A percentile compares a stretch with the other conserved stretches of the same genome.
Conservation (phyloP, 2,113 vertebrate species). For the Rhinoderma darwinii region DNA sequence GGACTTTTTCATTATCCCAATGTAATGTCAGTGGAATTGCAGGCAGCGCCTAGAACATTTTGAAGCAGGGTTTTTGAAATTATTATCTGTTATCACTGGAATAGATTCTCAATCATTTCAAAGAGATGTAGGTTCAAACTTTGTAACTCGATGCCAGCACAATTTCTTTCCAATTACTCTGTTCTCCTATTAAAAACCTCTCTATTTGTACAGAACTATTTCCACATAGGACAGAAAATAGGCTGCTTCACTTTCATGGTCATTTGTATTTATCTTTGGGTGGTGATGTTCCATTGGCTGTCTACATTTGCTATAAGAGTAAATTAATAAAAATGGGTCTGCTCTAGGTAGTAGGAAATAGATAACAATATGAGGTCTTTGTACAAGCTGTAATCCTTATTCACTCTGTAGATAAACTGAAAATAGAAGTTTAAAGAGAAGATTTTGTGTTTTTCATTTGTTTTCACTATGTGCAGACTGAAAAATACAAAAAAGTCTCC, state of each 20-base stretch:
- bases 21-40: neutral
- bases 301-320: neutral
- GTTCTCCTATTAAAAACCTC: conserved; percentile 32
- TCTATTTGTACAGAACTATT: neutral
- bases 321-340: neutral
- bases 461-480: neutral
- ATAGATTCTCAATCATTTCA: conserved; percentile 33
- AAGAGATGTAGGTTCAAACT: conserved; percentile 38
- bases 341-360: neutral
- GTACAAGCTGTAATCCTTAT: neutral
- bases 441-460: neutral
- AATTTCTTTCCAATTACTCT: conserved; percentile 47
- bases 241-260: neutral
- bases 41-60: conserved; percentile 22
- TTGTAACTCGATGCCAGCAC: neutral
- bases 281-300: neutral
- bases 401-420: neutral
- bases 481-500: neutral
- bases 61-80: conserved; percentile 37
- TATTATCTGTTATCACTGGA: conserved; percentile 27
- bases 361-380: neutral
- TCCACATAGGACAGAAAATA: neutral
- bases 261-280: neutral
- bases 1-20: neutral
- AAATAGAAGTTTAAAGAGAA: neutral